Conservation (phyloP, 2,113 vertebrate species). For the Gymnarchus niloticus region DNA sequence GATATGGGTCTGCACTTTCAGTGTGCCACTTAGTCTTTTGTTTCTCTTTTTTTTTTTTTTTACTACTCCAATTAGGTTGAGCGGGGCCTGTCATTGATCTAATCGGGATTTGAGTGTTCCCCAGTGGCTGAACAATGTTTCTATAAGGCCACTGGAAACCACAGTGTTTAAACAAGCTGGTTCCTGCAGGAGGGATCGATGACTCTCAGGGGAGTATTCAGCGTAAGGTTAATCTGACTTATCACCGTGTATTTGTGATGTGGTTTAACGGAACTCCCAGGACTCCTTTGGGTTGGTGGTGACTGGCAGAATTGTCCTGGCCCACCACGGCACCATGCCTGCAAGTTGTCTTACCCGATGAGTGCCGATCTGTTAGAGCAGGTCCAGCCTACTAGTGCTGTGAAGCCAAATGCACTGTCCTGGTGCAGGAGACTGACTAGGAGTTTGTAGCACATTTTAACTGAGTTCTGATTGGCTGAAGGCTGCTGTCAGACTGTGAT, state of each 20-base stretch:
- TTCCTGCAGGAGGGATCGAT: not conserved
- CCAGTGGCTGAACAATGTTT: not conserved
- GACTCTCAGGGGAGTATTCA: not conserved
- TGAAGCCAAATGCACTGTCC: not conserved
- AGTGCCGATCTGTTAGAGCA: too few relatives aligned
- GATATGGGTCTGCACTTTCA: not conserved
- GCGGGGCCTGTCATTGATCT: not conserved
- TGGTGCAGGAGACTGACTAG: not conserved
- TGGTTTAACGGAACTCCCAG: not conserved
- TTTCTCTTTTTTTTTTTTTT: not conserved
- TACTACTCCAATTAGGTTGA: constrained; percentile 2
- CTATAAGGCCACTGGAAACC: not conserved
- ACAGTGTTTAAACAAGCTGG: not conserved
- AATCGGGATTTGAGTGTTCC: not conserved
- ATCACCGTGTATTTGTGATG: not conserved
- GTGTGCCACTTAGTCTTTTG: not conserved
- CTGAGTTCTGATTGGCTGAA: not conserved
- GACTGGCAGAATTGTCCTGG: not conserved
- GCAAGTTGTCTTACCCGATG: too few relatives aligned
- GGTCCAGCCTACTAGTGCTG: not conserved
- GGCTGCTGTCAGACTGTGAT: not conserved
- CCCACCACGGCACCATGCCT: too few relatives aligned
- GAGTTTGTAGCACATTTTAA: not conserved
- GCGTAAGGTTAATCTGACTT: not conserved
- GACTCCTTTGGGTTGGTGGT: not conserved